phyloP scores from a whole-genome alignment of 2,797 vertebrate genomes.

The Emys orbicularis region DNA sequence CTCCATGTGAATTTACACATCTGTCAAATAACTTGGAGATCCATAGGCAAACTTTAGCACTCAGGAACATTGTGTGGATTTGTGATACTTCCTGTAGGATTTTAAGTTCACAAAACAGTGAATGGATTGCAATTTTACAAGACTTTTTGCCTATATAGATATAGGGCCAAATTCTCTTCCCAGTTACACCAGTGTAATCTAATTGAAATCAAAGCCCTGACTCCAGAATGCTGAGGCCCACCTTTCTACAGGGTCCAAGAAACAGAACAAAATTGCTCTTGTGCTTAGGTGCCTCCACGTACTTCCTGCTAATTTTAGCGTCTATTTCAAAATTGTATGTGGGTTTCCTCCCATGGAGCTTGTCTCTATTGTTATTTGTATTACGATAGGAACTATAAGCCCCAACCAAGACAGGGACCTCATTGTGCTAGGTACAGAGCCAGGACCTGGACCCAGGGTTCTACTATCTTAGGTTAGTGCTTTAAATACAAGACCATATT shows the following conservation, averaged over 20 bases:
- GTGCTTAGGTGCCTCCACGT: constrained; percentile 22
- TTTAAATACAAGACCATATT: not conserved
- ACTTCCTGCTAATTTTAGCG: not conserved
- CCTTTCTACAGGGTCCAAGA: accelerated
- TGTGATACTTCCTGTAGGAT: constrained; percentile 69
- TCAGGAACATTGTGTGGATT: constrained; percentile 61
- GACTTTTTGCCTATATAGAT: not conserved
- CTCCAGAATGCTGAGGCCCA: not conserved
- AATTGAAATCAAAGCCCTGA: not conserved
- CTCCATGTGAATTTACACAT: constrained; percentile 68
- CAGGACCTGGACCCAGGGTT: not conserved
- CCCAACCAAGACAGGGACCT: not conserved
- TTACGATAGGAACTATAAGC: not conserved
- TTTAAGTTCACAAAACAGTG: not conserved
- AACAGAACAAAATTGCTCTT: constrained; percentile 28
- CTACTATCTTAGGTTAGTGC: not conserved
- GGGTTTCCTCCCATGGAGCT: not conserved
- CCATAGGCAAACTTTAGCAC: constrained; percentile 47
- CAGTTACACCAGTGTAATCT: not conserved
- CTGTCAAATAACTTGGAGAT: constrained; percentile 70
- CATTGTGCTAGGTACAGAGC: not conserved
- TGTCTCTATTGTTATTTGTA: constrained; percentile 17
- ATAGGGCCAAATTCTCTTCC: not conserved
- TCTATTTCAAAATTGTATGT: not conserved
- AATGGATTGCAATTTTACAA: not conserved